Percentiles rank a stretch among this genome's conserved stretches.
Evolutionary conservation across 2,797 vertebrate genomes (phyloP).

Genomic region (Brotula barbata): DNA sequence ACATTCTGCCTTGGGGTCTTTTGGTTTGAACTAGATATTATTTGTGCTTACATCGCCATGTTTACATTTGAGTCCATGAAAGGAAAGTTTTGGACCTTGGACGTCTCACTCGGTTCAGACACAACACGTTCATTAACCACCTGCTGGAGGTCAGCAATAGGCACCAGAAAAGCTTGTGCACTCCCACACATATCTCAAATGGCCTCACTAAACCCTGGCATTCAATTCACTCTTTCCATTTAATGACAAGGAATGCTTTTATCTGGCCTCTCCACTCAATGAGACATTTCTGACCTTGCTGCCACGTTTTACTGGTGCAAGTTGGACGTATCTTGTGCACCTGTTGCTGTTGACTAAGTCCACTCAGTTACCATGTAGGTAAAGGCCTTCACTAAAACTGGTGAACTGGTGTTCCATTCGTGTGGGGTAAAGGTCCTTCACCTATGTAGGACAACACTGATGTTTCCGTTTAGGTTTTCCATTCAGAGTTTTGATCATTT

Average conservation of each 20-base stretch:
- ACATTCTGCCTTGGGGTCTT: slow-evolving; percentile 30
- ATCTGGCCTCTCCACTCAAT: slow-evolving; percentile 38
- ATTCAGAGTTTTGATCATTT: no score
- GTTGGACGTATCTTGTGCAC: no score
- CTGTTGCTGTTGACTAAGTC: no score
- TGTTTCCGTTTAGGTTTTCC: no score
- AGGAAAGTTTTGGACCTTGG: slow-evolving; percentile 36
- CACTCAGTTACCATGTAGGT: no score
- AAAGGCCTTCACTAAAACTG: no score
- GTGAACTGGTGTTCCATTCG: no score
- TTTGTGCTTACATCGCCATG: slow-evolving; percentile 36
- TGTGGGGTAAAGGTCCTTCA: no score
- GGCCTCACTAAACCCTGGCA: slow-evolving; percentile 9
- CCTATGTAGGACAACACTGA: no score
- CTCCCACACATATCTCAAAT: slow-evolving; percentile 39
- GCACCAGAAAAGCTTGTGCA: slow-evolving; percentile 16
- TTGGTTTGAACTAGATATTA: slow-evolving; percentile 24
- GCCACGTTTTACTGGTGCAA: no score
- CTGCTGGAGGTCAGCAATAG: slow-evolving; percentile 49
- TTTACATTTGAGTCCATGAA: slow-evolving; percentile 41
- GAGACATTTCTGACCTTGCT: slow-evolving; percentile 23
- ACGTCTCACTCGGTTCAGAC: slow-evolving; percentile 37
- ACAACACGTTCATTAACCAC: slow-evolving; percentile 48
- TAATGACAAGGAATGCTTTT: slow-evolving; percentile 49
- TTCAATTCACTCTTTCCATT: slow-evolving; percentile 50